phyloP scores from a whole-genome alignment of 2,888 invertebrate genomes.

The Epirrhoe alternata region DNA sequence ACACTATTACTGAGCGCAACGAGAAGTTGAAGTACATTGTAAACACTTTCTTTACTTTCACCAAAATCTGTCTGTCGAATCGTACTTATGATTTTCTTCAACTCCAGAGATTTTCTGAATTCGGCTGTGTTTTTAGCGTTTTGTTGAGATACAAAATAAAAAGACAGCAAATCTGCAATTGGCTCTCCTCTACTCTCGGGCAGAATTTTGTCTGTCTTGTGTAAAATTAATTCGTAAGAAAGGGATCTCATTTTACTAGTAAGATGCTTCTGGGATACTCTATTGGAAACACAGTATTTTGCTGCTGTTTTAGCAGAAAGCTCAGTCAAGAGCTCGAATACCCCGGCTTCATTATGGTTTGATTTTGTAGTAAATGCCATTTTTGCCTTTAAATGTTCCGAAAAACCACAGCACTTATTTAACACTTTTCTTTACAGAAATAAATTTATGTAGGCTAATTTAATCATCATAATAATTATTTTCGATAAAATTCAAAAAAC shows the following conservation, averaged over 20 bases:
- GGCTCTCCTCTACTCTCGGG: conserved; percentile 61
- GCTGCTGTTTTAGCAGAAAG: conserved; percentile 70
- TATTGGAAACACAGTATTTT: conserved; percentile 61
- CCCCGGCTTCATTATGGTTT: conserved; percentile 59
- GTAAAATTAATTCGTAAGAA: conserved; percentile 75
- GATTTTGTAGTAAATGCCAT: conserved; percentile 38
- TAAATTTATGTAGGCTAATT: neutral
- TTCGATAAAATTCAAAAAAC: no score
- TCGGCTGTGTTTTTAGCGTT: conserved; percentile 72
- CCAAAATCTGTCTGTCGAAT: conserved; percentile 63
- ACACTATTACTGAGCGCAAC: conserved; percentile 64
- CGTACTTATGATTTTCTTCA: conserved; percentile 65
- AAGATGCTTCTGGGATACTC: conserved; percentile 63
- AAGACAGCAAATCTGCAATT: conserved; percentile 66
- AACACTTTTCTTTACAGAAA: neutral
- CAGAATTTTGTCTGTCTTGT: conserved; percentile 62
- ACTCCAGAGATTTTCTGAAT: conserved; percentile 63
- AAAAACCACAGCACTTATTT: neutral
- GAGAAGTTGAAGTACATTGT: conserved; percentile 64
- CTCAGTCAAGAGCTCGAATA: conserved; percentile 70
- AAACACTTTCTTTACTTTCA: conserved; percentile 58
- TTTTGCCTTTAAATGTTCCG: neutral
- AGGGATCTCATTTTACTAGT: conserved; percentile 69
- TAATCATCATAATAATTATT: no score
- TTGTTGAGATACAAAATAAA: conserved; percentile 65